Evolutionary conservation across 2,113 vertebrate species (phyloP).

Genomic region (Poeciliopsis turrubarensis): DNA sequence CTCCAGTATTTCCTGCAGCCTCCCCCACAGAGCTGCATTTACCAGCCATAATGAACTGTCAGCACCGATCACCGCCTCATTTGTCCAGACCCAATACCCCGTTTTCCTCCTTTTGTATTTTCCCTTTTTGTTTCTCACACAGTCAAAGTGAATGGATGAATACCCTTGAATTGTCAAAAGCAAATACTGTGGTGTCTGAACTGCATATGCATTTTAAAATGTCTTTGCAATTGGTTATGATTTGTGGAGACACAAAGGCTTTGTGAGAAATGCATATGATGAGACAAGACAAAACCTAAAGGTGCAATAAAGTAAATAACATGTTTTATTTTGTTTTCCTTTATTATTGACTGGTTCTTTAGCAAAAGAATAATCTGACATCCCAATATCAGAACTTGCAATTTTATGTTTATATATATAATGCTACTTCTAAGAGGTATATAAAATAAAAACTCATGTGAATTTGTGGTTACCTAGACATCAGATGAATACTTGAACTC

Average conservation of each 20-base stretch:
- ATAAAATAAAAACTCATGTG: not conserved
- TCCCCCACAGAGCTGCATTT: conserved; percentile 63
- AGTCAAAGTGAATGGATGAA: conserved; percentile 10
- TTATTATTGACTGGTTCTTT: not conserved
- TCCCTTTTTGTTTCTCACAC: conserved; percentile 27
- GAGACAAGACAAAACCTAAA: not conserved
- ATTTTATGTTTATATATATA: not conserved
- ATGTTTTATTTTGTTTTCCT: not conserved
- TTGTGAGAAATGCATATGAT: not conserved
- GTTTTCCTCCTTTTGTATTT: conserved; percentile 48
- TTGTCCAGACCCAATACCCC: conserved; percentile 48
- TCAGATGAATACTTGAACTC: not conserved
- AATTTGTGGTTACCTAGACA: too few species aligned
- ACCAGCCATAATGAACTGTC: conserved; percentile 78
- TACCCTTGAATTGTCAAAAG: conserved; percentile 19
- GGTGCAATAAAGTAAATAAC: not conserved
- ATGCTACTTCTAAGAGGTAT: not conserved
- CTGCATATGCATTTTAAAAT: not conserved
- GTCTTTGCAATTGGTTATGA: not conserved
- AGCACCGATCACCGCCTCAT: conserved; percentile 68
- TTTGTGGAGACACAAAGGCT: not conserved
- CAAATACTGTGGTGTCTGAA: conserved; percentile 1
- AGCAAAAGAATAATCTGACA: too few species aligned
- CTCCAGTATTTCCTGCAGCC: conserved; percentile 51
- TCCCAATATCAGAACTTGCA: not conserved